Percentiles rank a stretch among this genome's conserved stretches.
Evolutionary conservation across 2,797 vertebrate species (phyloP).

Genomic region (Poecilia gillii): DNA sequence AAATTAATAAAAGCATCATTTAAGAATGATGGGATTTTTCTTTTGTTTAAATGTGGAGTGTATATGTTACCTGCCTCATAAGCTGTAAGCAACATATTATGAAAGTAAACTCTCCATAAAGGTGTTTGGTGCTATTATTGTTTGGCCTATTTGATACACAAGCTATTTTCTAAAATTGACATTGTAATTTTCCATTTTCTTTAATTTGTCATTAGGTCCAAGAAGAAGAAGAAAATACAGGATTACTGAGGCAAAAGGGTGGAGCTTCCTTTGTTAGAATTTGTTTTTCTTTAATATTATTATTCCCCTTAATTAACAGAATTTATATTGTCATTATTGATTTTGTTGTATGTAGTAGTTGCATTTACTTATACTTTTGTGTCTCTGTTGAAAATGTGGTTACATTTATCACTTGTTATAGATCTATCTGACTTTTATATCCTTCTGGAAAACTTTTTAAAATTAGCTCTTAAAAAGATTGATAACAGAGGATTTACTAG

Average conservation of each 20-base stretch:
- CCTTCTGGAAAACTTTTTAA: background rate
- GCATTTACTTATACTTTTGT: background rate
- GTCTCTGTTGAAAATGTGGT: background rate
- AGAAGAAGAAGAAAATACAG: background rate
- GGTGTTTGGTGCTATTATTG: background rate
- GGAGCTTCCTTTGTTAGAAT: background rate
- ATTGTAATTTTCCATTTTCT: background rate
- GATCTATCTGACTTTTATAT: background rate
- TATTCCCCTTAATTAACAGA: background rate
- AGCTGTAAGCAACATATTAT: slow-evolving; percentile 15
- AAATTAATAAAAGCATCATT: background rate
- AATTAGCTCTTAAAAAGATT: background rate
- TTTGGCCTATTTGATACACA: background rate
- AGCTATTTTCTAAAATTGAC: background rate
- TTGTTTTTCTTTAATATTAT: background rate
- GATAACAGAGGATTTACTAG: background rate
- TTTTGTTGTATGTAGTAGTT: background rate
- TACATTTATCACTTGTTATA: background rate
- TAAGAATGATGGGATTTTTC: background rate
- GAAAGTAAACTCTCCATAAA: background rate
- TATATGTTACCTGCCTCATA: slow-evolving; percentile 12
- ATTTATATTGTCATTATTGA: background rate
- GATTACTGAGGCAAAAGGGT: background rate
- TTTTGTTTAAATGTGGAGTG: background rate
- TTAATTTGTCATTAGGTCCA: background rate